Evolutionary conservation across 2,113 vertebrate genomes (phyloP), one percentile per base, ranked within the genome.

Genomic region (Osmerus eperlanus): DNA sequence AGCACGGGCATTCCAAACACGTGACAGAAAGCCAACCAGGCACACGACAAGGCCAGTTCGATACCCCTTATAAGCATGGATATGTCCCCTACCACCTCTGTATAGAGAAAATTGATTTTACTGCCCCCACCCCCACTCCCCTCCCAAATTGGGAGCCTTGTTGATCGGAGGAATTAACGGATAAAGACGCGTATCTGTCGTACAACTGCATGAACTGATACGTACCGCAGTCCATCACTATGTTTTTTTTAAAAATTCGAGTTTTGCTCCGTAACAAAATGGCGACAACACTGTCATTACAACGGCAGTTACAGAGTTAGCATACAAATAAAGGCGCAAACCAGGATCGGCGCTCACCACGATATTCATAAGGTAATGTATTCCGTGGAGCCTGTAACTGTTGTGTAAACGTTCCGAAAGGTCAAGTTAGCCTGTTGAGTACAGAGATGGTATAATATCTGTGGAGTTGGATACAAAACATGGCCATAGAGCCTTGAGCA

Each of bases 21-120:
- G n/a, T 29, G 14, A 54, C 52, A 67, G 47, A 28, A 54, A 66
- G 73, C 68, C 47, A 73, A 81, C 25, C 28, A 81, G 79, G 78
- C 79, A 85, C 81, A 83, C 59, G 68, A 71, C 85, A 84, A 89
- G 88, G 80, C 84, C 77, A 83, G 83, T 80, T 84, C 85, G 84
- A 85, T 78, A 78, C 81, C 65, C 47, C 65, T 32, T 60, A 65
- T 51, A 23, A 62, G 64, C 64, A 75, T 65, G 59, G 61, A 28
- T 36, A 54, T 29, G 64, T 62, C 75, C 65, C 21, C 36, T 21
- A 15, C 18, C 21, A 62, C 58, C 74, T 79, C 64, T 8, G 58
- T 54, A 47, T 5, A 47, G 4, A 36, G 7, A 47, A 0, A 2
- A 47, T 47, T 36, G 7, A 47, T 47, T 47, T 11, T 9, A 12